Conservation (phyloP, 2,113 vertebrate species). For the Erythrocercus mccallii region DNA sequence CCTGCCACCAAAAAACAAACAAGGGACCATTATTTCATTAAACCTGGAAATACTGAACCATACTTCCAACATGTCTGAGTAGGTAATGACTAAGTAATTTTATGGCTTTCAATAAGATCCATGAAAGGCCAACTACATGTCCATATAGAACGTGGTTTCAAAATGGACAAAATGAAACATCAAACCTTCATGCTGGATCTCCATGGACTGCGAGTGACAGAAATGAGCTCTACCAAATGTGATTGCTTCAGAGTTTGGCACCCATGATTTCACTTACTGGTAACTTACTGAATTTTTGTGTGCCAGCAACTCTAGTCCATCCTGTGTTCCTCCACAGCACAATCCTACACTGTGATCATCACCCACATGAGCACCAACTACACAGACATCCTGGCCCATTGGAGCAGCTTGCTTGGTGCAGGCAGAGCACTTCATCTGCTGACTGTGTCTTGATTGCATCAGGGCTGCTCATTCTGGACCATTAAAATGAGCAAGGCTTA, state of each 20-base stretch:
- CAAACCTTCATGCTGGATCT: background rate
- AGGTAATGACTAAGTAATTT: background rate
- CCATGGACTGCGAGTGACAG: rapidly evolving
- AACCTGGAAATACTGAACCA: background rate
- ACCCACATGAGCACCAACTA: rapidly evolving
- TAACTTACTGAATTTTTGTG: background rate
- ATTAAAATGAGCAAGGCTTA: background rate
- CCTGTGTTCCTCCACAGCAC: background rate
- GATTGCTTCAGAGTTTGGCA: background rate
- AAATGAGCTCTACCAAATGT: background rate
- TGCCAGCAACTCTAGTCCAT: background rate
- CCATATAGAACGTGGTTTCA: background rate
- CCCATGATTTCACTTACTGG: background rate
- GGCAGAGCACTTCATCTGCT: background rate
- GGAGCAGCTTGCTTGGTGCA: background rate
- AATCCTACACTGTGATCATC: background rate
- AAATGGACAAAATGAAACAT: background rate
- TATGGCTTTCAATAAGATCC: background rate
- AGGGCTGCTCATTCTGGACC: background rate
- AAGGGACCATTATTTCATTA: slow-evolving; percentile 1
- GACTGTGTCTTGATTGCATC: background rate
- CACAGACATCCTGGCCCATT: background rate
- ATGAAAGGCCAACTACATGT: background rate
- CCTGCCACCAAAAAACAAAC: slow-evolving; percentile 18
- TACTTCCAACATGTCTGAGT: background rate